A percentile compares a stretch with the other conserved stretches of the same genome.
These are phyloP conservation scores for Ciconia maguari DNA, from an alignment of 2,113 vertebrate species.

Conservation along the genomic window DNA sequence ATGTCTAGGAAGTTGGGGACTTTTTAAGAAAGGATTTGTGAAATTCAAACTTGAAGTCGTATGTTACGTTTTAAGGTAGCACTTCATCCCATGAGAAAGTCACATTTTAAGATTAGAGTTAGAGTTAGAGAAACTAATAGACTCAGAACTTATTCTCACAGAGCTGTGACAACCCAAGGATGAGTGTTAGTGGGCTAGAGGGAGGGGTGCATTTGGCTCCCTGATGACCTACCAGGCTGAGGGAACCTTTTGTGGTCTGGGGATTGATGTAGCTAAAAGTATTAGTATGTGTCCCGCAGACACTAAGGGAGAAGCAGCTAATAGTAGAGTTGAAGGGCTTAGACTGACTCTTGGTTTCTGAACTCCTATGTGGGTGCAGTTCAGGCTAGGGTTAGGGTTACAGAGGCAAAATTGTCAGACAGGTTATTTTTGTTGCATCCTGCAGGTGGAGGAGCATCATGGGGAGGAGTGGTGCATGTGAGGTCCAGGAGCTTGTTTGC, in stretches of 20 bases:
- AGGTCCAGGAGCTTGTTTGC: neutral
- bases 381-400: neutral
- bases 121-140: neutral
- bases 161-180: neutral
- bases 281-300: neutral
- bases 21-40: neutral
- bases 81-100: neutral
- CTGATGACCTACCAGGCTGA: neutral
- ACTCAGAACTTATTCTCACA: neutral
- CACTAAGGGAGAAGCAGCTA: neutral
- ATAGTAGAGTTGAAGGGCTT: neutral
- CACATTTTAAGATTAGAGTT: neutral
- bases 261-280: neutral
- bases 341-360: neutral
- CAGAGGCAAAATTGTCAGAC: neutral
- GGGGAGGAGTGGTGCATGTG: neutral
- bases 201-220: neutral
- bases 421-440: neutral
- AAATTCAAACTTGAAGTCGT: neutral
- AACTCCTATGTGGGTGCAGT: neutral
- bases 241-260: accelerated
- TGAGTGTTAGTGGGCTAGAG: neutral
- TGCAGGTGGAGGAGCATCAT: neutral
- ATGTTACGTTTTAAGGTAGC: neutral
- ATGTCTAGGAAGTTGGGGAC: neutral